Evolutionary conservation across 2,797 vertebrate genomes (phyloP).

Genomic region (Hyperoplus lanceolatus): DNA sequence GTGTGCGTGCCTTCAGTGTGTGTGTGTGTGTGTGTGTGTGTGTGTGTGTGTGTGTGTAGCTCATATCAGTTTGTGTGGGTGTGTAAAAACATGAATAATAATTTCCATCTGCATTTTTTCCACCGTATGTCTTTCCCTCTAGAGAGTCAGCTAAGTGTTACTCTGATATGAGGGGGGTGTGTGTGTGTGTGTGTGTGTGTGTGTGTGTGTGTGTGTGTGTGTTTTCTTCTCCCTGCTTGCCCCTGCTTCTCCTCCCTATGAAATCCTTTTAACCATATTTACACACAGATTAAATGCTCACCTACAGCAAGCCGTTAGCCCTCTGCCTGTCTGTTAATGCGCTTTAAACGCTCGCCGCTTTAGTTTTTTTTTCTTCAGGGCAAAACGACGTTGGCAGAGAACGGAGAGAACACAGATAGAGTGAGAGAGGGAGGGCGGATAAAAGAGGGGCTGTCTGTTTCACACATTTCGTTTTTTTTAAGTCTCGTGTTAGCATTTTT

Average conservation of each 20-base stretch:
- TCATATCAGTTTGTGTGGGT: constrained; percentile 3
- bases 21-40: too few relatives aligned
- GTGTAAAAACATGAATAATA: constrained; percentile 40
- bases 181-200: neutral
- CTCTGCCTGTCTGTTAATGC: constrained; percentile 20
- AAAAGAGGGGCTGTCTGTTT: too few relatives aligned
- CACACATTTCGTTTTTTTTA: neutral
- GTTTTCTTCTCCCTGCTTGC: constrained; percentile 8
- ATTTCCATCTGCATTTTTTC: constrained; percentile 32
- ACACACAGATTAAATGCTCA: constrained; percentile 47
- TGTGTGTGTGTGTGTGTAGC: neutral
- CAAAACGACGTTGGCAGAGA: neutral
- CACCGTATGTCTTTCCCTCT: neutral
- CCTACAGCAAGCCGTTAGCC: constrained; percentile 44
- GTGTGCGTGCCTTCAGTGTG: constrained; percentile 5
- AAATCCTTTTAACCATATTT: constrained; percentile 57
- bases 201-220: neutral
- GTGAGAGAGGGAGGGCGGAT: neutral
- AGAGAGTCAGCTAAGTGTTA: constrained; percentile 32
- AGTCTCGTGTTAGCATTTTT: neutral
- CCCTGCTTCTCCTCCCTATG: constrained; percentile 29
- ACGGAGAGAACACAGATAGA: neutral
- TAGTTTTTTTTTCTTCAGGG: too few relatives aligned
- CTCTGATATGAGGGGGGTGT: constrained; percentile 12
- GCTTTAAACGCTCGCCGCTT: neutral